A percentile compares a stretch with the other conserved stretches of the same genome.
phyloP scores from a whole-genome alignment of 1,140 invertebrate species.

The Bombus difficillimus region DNA sequence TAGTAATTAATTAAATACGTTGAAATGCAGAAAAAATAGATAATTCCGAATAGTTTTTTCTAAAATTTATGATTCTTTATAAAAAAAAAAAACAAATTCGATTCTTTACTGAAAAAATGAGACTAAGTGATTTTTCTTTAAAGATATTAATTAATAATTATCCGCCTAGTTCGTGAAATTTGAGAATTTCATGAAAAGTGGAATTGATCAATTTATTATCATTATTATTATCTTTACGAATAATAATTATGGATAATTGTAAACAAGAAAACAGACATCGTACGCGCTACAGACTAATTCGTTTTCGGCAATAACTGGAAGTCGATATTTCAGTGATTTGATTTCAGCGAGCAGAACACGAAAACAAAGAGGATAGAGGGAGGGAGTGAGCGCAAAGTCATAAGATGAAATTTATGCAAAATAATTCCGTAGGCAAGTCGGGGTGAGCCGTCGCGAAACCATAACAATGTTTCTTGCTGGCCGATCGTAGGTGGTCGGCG shows the following conservation, averaged over 20 bases:
- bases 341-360: not conserved
- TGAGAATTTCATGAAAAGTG: not conserved
- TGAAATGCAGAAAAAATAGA: not conserved
- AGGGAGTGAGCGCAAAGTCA: not conserved
- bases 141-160: not conserved
- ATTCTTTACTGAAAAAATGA: too few relatives aligned
- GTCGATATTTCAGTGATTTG: not conserved
- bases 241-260: too few relatives aligned
- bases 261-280: not conserved
- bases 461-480: constrained; percentile 62
- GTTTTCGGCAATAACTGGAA: not conserved
- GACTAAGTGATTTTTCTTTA: too few relatives aligned
- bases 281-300: too few relatives aligned
- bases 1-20: not conserved
- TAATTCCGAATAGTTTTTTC: too few relatives aligned
- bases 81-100: too few relatives aligned
- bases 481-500: constrained; percentile 34
- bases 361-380: not conserved
- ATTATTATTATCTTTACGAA: too few relatives aligned
- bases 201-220: not conserved
- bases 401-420: constrained; percentile 63
- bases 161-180: not conserved
- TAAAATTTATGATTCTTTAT: too few relatives aligned
- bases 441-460: constrained; percentile 44
- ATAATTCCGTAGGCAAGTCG: constrained; percentile 49